These are phyloP conservation scores for Brenthis hecate DNA, from an alignment of 2,888 invertebrate genomes.

Conservation along the genomic window DNA sequence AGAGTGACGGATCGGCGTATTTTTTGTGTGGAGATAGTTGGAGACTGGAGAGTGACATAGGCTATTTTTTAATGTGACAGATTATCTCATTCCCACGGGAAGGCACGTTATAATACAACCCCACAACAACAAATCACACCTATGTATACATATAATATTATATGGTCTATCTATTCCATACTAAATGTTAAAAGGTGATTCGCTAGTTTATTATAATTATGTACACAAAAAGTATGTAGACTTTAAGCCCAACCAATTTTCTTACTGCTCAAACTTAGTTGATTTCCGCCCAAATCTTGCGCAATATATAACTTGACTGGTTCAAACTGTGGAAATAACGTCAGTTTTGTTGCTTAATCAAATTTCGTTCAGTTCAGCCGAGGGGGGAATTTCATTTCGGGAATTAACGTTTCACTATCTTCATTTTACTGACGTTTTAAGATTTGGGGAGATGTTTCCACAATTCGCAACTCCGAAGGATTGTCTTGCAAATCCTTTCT, in stretches of 20 bases:
- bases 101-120: no score
- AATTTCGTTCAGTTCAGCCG: slow-evolving; percentile 67
- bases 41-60: no score
- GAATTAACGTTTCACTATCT: slow-evolving; percentile 75
- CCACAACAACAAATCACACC: no score
- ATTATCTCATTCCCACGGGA: no score
- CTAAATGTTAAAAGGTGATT: no score
- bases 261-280: slow-evolving; percentile 27
- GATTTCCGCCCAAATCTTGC: slow-evolving; percentile 29
- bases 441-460: slow-evolving; percentile 50
- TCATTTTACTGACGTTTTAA: slow-evolving; percentile 63
- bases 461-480: slow-evolving; percentile 40
- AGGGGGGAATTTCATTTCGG: slow-evolving; percentile 67
- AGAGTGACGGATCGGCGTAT: no score
- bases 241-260: slow-evolving; percentile 26
- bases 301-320: slow-evolving; percentile 38
- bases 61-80: no score
- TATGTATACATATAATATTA: no score
- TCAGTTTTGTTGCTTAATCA: slow-evolving; percentile 75
- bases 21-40: no score
- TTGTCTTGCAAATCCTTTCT: slow-evolving; percentile 30
- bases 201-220: no score
- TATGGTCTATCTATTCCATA: no score
- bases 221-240: slow-evolving; percentile 6
- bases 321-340: slow-evolving; percentile 58